Conservation (phyloP, 2,888 invertebrate genomes). For the Cosmopolites sordidus region DNA sequence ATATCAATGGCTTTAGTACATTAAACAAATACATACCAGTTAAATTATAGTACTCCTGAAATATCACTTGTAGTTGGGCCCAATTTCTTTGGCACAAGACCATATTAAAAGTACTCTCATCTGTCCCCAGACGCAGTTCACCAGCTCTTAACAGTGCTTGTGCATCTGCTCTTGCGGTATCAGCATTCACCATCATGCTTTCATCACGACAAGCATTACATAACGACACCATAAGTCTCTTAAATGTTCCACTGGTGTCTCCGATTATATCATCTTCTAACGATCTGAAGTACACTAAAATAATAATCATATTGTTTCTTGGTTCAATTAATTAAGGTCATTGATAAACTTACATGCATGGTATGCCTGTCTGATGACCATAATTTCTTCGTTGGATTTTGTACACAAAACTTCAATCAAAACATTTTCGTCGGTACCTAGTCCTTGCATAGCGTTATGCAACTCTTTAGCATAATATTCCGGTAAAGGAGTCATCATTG, state of each 20-base stretch:
- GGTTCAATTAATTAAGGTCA: neutral
- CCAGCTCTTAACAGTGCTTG: slow-evolving; percentile 73
- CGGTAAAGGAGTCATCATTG: slow-evolving; percentile 78
- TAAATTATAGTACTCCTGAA: slow-evolving; percentile 35
- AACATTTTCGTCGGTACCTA: slow-evolving; percentile 80
- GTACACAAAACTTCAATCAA: slow-evolving; percentile 88
- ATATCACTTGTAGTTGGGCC: slow-evolving; percentile 56
- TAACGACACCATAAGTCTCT: slow-evolving; percentile 80
- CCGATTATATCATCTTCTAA: slow-evolving; percentile 61
- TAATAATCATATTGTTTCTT: slow-evolving; percentile 12
- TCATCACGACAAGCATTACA: slow-evolving; percentile 80
- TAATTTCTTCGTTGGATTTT: slow-evolving; percentile 78
- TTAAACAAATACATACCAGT: slow-evolving; percentile 27
- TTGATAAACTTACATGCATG: slow-evolving; percentile 61
- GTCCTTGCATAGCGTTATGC: slow-evolving; percentile 76
- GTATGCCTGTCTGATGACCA: slow-evolving; percentile 73
- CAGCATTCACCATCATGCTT: slow-evolving; percentile 66
- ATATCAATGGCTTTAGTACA: too few species aligned
- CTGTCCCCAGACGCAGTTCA: slow-evolving; percentile 67
- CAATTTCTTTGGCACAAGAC: slow-evolving; percentile 76
- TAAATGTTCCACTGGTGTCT: slow-evolving; percentile 91
- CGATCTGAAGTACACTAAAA: slow-evolving; percentile 32
- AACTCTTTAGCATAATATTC: slow-evolving; percentile 82
- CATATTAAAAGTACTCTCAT: slow-evolving; percentile 81
- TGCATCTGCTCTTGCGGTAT: slow-evolving; percentile 75